phyloP scores from a whole-genome alignment of 2,888 invertebrate species.

The Acrobasis consociella region DNA sequence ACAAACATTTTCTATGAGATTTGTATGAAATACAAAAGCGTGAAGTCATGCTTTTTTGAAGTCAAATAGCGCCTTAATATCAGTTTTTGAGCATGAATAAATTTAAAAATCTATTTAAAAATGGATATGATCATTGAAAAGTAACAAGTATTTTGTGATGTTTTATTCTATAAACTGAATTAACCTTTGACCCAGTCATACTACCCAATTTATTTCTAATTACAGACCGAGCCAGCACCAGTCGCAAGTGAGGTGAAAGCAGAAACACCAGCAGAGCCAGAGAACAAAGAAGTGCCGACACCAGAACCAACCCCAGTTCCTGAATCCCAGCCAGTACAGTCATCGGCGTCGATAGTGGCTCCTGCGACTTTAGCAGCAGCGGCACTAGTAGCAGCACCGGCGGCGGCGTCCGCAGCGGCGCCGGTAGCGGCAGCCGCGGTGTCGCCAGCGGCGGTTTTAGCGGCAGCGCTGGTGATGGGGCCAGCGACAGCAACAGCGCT shows the following conservation, averaged over 20 bases:
- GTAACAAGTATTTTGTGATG: too few relatives aligned
- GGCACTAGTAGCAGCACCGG: background rate
- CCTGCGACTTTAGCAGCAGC: background rate
- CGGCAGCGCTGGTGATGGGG: background rate
- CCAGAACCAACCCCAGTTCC: background rate
- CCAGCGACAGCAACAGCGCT: background rate
- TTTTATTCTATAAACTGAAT: too few relatives aligned
- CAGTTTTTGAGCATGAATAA: too few relatives aligned
- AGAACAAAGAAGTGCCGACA: conserved; percentile 10
- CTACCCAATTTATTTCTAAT: background rate
- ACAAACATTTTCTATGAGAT: too few relatives aligned
- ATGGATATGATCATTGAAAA: too few relatives aligned
- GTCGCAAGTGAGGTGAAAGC: background rate
- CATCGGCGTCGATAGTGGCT: background rate
- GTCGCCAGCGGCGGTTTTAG: background rate
- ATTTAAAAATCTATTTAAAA: too few relatives aligned
- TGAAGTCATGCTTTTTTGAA: too few relatives aligned
- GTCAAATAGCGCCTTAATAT: too few relatives aligned
- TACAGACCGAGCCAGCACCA: background rate
- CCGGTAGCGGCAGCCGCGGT: background rate
- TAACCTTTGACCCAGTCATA: too few relatives aligned
- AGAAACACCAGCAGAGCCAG: conserved; percentile 2
- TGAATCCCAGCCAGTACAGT: background rate
- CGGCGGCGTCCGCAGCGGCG: background rate
- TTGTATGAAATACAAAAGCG: too few relatives aligned